phyloP scores from a whole-genome alignment of 1,140 invertebrate genomes.

The Achroia grisella region DNA sequence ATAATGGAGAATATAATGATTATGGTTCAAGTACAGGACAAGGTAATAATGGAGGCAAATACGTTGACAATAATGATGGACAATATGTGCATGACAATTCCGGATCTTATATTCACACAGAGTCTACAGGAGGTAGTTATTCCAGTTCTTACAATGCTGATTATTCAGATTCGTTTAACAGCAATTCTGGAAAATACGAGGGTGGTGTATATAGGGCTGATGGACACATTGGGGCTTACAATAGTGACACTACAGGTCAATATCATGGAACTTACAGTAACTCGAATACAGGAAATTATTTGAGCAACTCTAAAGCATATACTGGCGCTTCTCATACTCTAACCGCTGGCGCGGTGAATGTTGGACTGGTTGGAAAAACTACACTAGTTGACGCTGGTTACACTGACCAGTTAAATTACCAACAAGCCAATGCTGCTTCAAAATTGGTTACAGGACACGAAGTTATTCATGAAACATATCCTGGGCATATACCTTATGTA shows the following conservation, averaged over 20 bases:
- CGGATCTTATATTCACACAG: conserved; percentile 37
- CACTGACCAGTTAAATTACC: conserved; percentile 33
- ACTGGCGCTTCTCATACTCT: conserved; percentile 55
- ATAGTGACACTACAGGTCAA: conserved; percentile 5
- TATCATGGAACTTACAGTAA: conserved; percentile 27
- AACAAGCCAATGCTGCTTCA: conserved; percentile 9
- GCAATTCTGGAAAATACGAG: conserved; percentile 33
- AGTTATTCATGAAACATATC: conserved; percentile 24
- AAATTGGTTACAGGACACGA: conserved; percentile 1
- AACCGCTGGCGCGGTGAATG: conserved; percentile 66
- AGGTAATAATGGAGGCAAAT: conserved; percentile 15
- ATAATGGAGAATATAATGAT: conserved; percentile 20
- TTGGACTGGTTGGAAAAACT: conserved; percentile 68
- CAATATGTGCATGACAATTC: conserved; percentile 41
- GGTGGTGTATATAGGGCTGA: conserved; percentile 28
- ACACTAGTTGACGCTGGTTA: conserved; percentile 54
- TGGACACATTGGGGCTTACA: conserved; percentile 21
- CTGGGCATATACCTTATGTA: conserved; percentile 28
- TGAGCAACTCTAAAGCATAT: conserved; percentile 37
- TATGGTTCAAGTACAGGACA: conserved; percentile 17
- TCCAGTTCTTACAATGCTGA: conserved; percentile 25
- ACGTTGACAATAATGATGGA: conserved; percentile 25
- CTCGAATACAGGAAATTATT: conserved; percentile 38
- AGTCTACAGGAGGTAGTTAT: conserved; percentile 10
- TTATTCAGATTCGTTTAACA: conserved; percentile 41